phyloP scores from a whole-genome alignment of 2,797 vertebrate genomes.

The Emys orbicularis region DNA sequence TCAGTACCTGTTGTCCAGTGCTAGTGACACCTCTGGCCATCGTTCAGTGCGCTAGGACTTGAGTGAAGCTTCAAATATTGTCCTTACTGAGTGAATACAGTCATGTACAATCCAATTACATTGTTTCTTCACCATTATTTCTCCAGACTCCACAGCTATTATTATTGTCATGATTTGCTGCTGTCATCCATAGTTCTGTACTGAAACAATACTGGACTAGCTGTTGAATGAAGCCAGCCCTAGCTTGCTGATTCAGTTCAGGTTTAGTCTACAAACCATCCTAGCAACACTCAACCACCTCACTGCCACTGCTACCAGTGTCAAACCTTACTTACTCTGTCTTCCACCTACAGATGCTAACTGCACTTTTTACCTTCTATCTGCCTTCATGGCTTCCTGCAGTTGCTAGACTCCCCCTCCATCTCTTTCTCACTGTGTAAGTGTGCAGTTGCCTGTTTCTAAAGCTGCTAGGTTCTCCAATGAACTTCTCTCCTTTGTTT shows the following conservation, averaged over 20 bases:
- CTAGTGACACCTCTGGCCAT: background rate
- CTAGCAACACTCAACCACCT: background rate
- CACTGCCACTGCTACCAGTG: background rate
- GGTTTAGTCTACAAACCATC: background rate
- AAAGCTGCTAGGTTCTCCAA: background rate
- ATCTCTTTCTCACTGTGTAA: background rate
- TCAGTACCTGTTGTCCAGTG: fast-evolving
- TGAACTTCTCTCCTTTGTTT: background rate
- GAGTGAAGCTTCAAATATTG: background rate
- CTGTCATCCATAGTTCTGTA: fast-evolving
- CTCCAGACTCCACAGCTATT: fast-evolving
- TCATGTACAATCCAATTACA: background rate
- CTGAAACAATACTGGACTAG: fast-evolving
- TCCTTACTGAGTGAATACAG: background rate
- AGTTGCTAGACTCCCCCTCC: background rate
- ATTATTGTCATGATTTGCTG: fast-evolving
- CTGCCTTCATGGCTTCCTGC: background rate
- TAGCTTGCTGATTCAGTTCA: background rate
- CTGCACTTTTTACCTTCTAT: background rate
- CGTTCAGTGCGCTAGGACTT: fast-evolving
- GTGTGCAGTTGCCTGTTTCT: background rate
- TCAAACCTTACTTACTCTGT: background rate
- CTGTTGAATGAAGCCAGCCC: background rate
- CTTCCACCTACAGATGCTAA: background rate
- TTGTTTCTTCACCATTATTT: background rate